Evolutionary conservation across 2,888 invertebrate species (phyloP).

Genomic region (Tethea ocularis): DNA sequence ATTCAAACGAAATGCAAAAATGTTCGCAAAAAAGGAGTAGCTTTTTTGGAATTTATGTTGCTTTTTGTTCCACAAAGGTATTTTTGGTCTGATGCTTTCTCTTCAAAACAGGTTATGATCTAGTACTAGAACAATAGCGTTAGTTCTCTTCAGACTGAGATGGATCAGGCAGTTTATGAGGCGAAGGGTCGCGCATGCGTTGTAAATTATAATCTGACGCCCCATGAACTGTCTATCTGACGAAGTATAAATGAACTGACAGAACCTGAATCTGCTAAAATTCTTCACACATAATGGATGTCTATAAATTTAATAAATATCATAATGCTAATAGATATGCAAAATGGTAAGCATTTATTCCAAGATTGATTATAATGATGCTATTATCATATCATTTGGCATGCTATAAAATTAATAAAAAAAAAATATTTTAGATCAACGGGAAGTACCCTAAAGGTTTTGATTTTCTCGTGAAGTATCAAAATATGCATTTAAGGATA

Average conservation of each 20-base stretch:
- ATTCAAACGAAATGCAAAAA: constrained; percentile 3
- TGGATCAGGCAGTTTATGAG: constrained; percentile 23
- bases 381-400: no score
- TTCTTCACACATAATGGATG: neutral
- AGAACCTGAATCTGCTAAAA: constrained; percentile 30
- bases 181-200: constrained; percentile 52
- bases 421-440: no score
- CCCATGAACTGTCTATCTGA: constrained; percentile 48
- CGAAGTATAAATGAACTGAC: constrained; percentile 47
- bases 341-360: no score
- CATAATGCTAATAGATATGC: no score
- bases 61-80: neutral
- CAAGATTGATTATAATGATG: no score
- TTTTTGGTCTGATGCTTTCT: neutral
- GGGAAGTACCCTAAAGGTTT: no score
- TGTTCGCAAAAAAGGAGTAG: neutral
- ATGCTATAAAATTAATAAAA: no score
- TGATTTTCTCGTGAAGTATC: no score
- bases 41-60: neutral
- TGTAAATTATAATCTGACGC: constrained; percentile 49
- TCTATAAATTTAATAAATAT: no score
- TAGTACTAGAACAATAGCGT: neutral
- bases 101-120: neutral
- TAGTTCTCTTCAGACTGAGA: constrained; percentile 12
- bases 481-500: no score